These are phyloP conservation scores for Gobionotothen gibberifrons DNA, from an alignment of 2,797 vertebrate species.

Conservation along the genomic window DNA sequence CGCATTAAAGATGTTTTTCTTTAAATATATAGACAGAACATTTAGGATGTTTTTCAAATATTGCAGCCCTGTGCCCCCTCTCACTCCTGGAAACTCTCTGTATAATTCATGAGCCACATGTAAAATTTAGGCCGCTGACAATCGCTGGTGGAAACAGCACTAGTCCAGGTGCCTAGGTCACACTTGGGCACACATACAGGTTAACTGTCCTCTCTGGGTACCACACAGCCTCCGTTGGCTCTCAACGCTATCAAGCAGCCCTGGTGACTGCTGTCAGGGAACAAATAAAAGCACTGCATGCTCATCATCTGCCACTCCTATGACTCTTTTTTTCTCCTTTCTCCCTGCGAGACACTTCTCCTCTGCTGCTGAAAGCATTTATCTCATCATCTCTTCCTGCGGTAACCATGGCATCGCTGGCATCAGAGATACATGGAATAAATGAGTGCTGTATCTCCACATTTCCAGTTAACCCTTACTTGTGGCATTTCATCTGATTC, in stretches of 20 bases:
- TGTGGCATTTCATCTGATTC: conserved; percentile 11
- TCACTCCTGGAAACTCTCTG: conserved; percentile 52
- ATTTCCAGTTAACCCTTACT: conserved; percentile 18
- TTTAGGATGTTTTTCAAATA: conserved; percentile 1
- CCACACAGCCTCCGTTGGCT: conserved; percentile 21
- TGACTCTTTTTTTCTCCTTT: conserved; percentile 24
- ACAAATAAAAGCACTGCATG: conserved; percentile 42
- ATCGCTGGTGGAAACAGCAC: conserved; percentile 50
- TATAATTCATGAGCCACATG: conserved; percentile 79
- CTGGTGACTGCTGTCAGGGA: conserved; percentile 23
- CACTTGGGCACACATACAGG: conserved; percentile 45
- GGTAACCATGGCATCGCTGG: conserved; percentile 47
- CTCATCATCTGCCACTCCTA: conserved; percentile 35
- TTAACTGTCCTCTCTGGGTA: conserved; percentile 36
- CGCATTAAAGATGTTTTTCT: neutral
- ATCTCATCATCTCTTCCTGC: conserved; percentile 35
- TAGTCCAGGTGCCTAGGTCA: conserved; percentile 60
- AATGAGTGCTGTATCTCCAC: conserved; percentile 16
- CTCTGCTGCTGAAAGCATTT: conserved; percentile 39
- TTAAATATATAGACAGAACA: neutral
- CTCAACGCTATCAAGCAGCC: conserved; percentile 10
- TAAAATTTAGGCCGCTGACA: conserved; percentile 72
- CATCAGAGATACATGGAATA: conserved; percentile 37
- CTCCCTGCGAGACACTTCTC: conserved; percentile 24
- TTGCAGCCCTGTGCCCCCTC: conserved; percentile 15